phyloP scores from a whole-genome alignment of 1,140 invertebrate species.

The Semibalanus balanoides region DNA sequence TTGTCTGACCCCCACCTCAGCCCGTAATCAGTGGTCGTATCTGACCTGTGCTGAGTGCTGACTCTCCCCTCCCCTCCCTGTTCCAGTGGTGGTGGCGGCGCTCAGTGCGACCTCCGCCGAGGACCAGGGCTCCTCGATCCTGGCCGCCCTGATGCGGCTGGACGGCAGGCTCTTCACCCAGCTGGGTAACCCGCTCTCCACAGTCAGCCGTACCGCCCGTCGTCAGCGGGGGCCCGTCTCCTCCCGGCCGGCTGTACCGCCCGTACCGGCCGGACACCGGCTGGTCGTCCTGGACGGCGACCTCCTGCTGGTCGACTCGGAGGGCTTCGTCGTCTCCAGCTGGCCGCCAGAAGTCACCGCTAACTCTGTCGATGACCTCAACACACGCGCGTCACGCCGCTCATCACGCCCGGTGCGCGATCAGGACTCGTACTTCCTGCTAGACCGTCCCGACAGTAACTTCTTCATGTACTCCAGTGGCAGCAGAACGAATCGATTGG shows the following conservation, averaged over 20 bases:
- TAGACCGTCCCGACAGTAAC: not conserved
- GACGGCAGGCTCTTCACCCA: not conserved
- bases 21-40: no score
- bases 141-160: not conserved
- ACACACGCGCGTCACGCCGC: not conserved
- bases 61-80: no score
- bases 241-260: not conserved
- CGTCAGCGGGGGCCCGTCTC: no score
- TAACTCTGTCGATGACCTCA: not conserved
- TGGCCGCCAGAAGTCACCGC: not conserved
- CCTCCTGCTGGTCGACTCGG: not conserved
- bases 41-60: no score
- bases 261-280: not conserved
- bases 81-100: not conserved
- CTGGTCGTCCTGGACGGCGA: not conserved
- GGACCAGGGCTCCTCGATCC: not conserved
- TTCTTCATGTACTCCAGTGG: not conserved
- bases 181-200: not conserved
- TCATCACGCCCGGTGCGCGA: not conserved
- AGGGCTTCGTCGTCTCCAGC: not conserved
- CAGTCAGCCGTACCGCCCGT: not conserved
- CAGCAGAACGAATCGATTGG: no score
- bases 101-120: not conserved
- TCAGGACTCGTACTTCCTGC: not conserved
- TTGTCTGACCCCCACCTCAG: no score